phyloP scores from a whole-genome alignment of 2,888 invertebrate genomes.

The Megamerina dolium region DNA sequence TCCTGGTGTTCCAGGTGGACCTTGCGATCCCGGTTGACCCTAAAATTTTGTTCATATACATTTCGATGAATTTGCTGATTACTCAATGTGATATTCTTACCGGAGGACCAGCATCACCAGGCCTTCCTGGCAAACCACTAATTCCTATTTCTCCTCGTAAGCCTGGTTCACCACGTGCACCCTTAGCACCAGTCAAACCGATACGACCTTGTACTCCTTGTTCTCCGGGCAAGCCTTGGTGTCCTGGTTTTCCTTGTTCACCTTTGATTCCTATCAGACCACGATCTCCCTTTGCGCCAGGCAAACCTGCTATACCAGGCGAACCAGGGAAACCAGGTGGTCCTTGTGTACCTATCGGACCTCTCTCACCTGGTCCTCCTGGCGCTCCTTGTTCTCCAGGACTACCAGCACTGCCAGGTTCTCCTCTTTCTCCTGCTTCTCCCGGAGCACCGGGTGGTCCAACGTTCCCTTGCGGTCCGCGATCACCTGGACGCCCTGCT shows the following conservation, averaged over 20 bases:
- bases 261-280: constrained; percentile 67
- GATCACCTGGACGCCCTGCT: constrained; percentile 63
- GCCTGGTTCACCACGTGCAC: constrained; percentile 69
- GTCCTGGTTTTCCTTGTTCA: constrained; percentile 64
- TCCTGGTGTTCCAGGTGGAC: constrained; percentile 64
- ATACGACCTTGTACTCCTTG: constrained; percentile 51
- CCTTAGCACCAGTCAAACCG: constrained; percentile 65
- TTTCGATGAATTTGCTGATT: too few relatives aligned
- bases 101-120: constrained; percentile 66
- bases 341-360: constrained; percentile 65
- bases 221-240: constrained; percentile 54
- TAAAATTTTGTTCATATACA: too few relatives aligned
- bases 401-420: constrained; percentile 65
- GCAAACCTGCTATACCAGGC: constrained; percentile 62
- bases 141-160: constrained; percentile 68
- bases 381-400: constrained; percentile 67
- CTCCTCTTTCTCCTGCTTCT: constrained; percentile 75
- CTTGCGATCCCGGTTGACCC: constrained; percentile 67
- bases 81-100: too few relatives aligned
- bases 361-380: constrained; percentile 69
- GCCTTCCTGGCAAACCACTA: constrained; percentile 70
- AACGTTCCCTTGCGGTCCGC: constrained; percentile 68
- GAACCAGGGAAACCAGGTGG: constrained; percentile 63
- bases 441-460: constrained; percentile 74
- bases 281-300: constrained; percentile 68